A percentile compares a stretch with the other conserved stretches of the same genome.
These are phyloP conservation scores for Agrochola litura DNA, from an alignment of 2,888 invertebrate genomes.

Conservation along the genomic window DNA sequence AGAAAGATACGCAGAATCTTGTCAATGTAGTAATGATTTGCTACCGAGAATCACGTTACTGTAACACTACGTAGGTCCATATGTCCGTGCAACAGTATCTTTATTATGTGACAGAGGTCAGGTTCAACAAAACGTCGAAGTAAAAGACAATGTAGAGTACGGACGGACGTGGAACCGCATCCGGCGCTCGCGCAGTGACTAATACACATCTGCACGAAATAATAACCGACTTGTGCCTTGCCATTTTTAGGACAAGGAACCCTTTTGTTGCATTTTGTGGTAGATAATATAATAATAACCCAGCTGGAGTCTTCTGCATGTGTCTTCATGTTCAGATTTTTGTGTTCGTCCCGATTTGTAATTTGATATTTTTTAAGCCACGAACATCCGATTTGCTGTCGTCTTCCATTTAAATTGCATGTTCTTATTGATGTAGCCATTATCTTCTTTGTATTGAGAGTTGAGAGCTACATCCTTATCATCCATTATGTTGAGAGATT, in stretches of 20 bases:
- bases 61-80: neutral
- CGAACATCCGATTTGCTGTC: neutral
- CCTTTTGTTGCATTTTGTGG: neutral
- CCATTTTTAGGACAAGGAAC: conserved; percentile 32
- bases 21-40: neutral
- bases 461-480: neutral
- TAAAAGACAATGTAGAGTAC: conserved; percentile 27
- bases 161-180: conserved; percentile 25
- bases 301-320: neutral
- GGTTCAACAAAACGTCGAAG: conserved; percentile 9
- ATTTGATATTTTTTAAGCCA: neutral
- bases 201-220: conserved; percentile 44
- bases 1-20: no score
- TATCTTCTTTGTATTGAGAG: neutral
- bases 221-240: conserved; percentile 6
- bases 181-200: conserved; percentile 40
- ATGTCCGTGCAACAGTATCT: neutral
- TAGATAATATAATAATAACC: neutral
- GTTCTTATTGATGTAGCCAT: neutral
- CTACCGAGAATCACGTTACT: neutral
- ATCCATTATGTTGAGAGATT: neutral
- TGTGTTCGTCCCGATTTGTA: neutral
- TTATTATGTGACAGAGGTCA: neutral
- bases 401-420: neutral
- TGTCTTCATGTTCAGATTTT: neutral